Conservation (phyloP, 2,113 vertebrate genomes). For the Chrysochloris asiatica region DNA sequence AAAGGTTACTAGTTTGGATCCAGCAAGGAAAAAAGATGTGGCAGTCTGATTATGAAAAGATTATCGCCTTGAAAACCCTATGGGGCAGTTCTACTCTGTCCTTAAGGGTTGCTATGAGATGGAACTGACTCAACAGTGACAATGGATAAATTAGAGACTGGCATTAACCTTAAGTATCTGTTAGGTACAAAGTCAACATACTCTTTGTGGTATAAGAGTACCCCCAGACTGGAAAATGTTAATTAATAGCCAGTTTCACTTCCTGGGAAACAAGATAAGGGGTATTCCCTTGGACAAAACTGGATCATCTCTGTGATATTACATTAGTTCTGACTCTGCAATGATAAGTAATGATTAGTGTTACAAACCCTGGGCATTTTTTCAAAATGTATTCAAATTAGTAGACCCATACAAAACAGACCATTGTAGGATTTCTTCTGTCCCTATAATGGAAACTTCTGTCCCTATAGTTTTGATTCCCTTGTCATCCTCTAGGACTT, state of each 20-base stretch:
- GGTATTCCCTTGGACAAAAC: conserved; percentile 21
- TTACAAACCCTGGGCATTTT: conserved; percentile 22
- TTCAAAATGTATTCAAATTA: conserved; percentile 20
- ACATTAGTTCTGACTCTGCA: conserved; percentile 48
- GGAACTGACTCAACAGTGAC: neutral
- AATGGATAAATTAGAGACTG: conserved; percentile 34
- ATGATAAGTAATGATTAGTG: conserved; percentile 46
- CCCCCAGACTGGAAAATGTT: neutral
- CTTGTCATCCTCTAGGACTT: conserved; percentile 50
- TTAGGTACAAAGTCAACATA: conserved; percentile 7
- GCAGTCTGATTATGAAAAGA: neutral
- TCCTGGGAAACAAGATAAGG: conserved; percentile 53
- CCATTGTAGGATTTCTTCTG: conserved; percentile 43
- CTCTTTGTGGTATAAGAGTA: conserved; percentile 15
- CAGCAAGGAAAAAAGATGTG: neutral
- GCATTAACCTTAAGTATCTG: conserved; percentile 3
- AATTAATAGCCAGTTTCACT: neutral
- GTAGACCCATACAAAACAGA: conserved; percentile 25
- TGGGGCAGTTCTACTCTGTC: neutral
- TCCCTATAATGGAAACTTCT: conserved; percentile 55
- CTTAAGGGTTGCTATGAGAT: neutral
- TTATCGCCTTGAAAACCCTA: neutral
- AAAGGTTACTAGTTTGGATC: neutral
- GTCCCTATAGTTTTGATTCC: conserved; percentile 56
- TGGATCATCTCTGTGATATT: conserved; percentile 21